Base-by-base conservation (phyloP, 2,888 invertebrate species). In the Cyaniris semiargus region DNA sequence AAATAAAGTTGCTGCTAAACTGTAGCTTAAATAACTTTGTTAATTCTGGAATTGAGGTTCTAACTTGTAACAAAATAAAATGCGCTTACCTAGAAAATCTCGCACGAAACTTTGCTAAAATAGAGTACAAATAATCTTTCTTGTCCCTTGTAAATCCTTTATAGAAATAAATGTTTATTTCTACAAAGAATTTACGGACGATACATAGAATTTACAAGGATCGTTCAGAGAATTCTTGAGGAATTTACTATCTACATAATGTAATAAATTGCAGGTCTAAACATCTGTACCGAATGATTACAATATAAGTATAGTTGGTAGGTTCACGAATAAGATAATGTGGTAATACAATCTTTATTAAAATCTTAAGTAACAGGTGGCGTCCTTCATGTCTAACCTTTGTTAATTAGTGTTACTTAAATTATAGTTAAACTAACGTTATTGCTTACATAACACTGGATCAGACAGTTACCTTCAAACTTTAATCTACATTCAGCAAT, bases 331-430 rank as follows among this genome's bases (percentile, higher is more conserved):
- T 66, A 31, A 18, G 31, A 66, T 66, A 31, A 60, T 60, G 5
- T 23, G 15, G 4, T 23, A 60, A 23, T 27, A 60, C 60, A 60
- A 60, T 60, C 60, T 60, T 23, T 23, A 60, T 60, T 60, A 60
- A 60, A 60, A 60, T 60, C 60, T 27, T 23, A 60, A 60, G 13
- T 23, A 23, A 23, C 23, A 27, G 60, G 4, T 27, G 10, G 44
- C 44, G 60, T 60, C 60, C 60, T 60, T 60, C 60, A 5, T 60
- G 23, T 23, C 23, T 60, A 23, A 23, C 60, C 60, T 23, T 60
- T 60, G 23, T 60, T 60, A 60, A 60, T 60, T 60, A 60, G 8
- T 60, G 21, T 21, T 58, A 58, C 60, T 60, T 60, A 60, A 60
- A 23, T 60, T 23, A 60, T 5, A 13, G 23, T 60, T 60, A 23